Percentiles rank a stretch among this genome's conserved stretches.
Evolutionary conservation across 2,797 vertebrate species (phyloP).

Genomic region (Brachymystax lenok): DNA sequence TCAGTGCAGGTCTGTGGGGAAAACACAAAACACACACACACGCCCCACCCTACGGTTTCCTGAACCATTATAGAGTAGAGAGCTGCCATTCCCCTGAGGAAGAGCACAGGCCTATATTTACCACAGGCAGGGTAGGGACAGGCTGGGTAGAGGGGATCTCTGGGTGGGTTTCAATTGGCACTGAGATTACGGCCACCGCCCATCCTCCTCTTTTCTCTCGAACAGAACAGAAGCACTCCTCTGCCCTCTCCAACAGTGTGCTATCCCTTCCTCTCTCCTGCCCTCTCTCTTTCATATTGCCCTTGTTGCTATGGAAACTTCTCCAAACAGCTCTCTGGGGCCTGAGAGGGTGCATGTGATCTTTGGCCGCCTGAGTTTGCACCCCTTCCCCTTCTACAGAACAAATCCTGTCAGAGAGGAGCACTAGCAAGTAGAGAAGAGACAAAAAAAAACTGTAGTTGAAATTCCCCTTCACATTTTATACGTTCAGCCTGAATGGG

Average conservation of each 20-base stretch:
- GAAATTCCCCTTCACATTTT: not conserved
- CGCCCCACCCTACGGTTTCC: conserved; percentile 33
- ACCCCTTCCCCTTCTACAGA: not conserved
- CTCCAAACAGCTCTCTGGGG: conserved; percentile 46
- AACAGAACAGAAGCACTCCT: conserved; percentile 28
- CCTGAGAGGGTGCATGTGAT: conserved; percentile 12
- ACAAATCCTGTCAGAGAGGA: not conserved
- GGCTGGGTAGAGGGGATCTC: conserved; percentile 8
- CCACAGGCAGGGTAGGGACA: not conserved
- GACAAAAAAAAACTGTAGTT: not conserved
- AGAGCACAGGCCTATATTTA: not conserved
- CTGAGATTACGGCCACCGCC: conserved; percentile 40
- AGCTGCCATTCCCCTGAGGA: not conserved
- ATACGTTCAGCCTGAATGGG: not conserved
- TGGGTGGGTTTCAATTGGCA: conserved; percentile 45
- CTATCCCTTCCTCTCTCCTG: conserved; percentile 19
- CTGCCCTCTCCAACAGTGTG: not conserved
- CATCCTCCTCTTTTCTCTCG: conserved; percentile 44
- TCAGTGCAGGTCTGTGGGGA: conserved; percentile 6
- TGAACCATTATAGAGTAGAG: conserved; percentile 24
- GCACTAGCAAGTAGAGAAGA: not conserved
- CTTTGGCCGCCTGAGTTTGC: not conserved
- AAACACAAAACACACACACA: conserved; percentile 19
- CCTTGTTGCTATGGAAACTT: conserved; percentile 44
- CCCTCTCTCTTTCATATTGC: conserved; percentile 38